These are phyloP conservation scores for Calidris pygmaea DNA, from an alignment of 2,113 vertebrate genomes.

Conservation along the genomic window DNA sequence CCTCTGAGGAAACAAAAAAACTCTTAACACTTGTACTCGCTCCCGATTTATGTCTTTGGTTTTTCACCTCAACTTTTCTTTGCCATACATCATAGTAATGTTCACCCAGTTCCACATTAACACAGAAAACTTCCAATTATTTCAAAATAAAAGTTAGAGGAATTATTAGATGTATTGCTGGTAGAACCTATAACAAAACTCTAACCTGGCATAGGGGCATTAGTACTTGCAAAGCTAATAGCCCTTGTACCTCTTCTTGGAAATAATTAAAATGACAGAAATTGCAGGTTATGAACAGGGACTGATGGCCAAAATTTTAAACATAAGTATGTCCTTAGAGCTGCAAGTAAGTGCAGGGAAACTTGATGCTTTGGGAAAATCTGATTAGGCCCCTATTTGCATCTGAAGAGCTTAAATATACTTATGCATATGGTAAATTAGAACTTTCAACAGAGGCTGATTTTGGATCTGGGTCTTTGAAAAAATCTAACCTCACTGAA, in stretches of 20 bases:
- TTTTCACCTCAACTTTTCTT: not conserved
- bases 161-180: not conserved
- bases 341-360: not conserved
- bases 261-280: not conserved
- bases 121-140: not conserved
- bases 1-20: not conserved
- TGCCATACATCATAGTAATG: not conserved
- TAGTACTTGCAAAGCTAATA: not conserved
- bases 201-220: not conserved
- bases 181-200: not conserved
- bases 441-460: not conserved
- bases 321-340: not conserved
- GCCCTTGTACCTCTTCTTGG: not conserved
- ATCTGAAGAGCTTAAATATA: not conserved
- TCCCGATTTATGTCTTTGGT: not conserved
- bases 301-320: not conserved
- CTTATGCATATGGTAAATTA: not conserved
- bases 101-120: not conserved
- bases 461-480: not conserved
- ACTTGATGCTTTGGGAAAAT: not conserved
- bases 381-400: not conserved
- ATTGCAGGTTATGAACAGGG: not conserved
- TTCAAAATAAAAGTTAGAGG: not conserved
- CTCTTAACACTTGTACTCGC: not conserved
- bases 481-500: not conserved